Evolutionary conservation across 2,797 vertebrate genomes (phyloP).

Genomic region (Scleropages formosus): DNA sequence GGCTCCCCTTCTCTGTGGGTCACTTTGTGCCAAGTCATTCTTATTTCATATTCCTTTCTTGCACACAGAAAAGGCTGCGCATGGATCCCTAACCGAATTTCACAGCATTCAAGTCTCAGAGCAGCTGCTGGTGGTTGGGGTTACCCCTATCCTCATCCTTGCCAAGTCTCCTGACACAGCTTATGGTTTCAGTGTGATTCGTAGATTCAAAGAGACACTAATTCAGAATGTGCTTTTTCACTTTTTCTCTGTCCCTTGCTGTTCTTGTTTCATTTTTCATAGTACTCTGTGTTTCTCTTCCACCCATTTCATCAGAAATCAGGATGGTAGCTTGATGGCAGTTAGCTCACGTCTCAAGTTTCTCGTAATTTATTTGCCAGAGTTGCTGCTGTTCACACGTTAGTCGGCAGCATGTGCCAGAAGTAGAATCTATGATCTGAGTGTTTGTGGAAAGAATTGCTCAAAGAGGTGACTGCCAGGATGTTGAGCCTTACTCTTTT

Average conservation of each 20-base stretch:
- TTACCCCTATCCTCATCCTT: constrained; percentile 21
- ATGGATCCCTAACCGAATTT: constrained; percentile 6
- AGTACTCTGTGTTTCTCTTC: neutral
- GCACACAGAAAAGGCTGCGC: constrained; percentile 27
- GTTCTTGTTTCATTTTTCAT: neutral
- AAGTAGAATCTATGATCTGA: constrained; percentile 3
- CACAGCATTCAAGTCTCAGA: too few species aligned
- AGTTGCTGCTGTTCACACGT: neutral
- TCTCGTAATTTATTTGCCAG: constrained; percentile 22
- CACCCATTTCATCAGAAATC: neutral
- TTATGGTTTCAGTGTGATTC: constrained; percentile 30
- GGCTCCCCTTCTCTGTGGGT: neutral
- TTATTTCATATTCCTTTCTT: neutral
- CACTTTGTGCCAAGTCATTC: neutral
- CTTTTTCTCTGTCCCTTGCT: neutral
- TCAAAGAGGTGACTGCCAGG: neutral
- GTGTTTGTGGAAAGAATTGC: constrained; percentile 22
- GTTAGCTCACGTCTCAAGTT: constrained; percentile 9
- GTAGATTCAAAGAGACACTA: neutral
- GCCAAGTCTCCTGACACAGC: constrained; percentile 13
- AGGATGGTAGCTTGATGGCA: neutral
- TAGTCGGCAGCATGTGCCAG: neutral
- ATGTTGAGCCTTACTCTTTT: neutral
- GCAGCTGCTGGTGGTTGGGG: neutral
- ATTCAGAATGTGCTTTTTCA: neutral